Conservation (phyloP, 2,888 invertebrate species). For the Thelaira solivaga region DNA sequence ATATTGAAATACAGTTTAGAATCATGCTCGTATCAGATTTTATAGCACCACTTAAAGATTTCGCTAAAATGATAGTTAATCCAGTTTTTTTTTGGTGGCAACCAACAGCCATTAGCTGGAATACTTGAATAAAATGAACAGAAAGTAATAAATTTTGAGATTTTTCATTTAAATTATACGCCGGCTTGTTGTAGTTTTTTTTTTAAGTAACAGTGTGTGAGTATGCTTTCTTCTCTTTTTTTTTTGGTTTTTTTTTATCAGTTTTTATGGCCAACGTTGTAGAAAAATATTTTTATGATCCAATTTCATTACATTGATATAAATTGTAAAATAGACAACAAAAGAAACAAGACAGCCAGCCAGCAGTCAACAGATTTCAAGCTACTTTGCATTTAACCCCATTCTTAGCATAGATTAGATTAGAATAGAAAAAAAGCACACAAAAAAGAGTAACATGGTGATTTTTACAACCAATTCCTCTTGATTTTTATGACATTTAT, state of each 20-base stretch:
- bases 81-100: constrained; percentile 42
- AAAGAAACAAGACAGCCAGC: constrained; percentile 45
- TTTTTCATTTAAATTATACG: constrained; percentile 55
- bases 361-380: constrained; percentile 26
- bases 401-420: constrained; percentile 2
- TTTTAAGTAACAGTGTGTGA: not conserved
- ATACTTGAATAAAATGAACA: constrained; percentile 35
- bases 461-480: constrained; percentile 54
- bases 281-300: constrained; percentile 57
- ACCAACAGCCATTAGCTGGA: constrained; percentile 14
- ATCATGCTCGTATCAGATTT: constrained; percentile 51
- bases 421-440: no score
- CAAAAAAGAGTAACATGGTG: constrained; percentile 30
- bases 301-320: constrained; percentile 61
- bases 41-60: constrained; percentile 63
- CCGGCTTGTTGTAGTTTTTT: not conserved
- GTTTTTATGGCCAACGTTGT: constrained; percentile 53
- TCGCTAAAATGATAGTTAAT: constrained; percentile 62
- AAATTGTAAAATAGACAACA: constrained; percentile 55
- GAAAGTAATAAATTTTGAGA: constrained; percentile 66
- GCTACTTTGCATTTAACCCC: constrained; percentile 61
- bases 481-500: constrained; percentile 60
- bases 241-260: constrained; percentile 47
- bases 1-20: constrained; percentile 52
- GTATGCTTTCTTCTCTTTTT: no score